These are phyloP conservation scores for Tonatia bakeri DNA, from an alignment of 2,113 vertebrate species.

Conservation along the genomic window DNA sequence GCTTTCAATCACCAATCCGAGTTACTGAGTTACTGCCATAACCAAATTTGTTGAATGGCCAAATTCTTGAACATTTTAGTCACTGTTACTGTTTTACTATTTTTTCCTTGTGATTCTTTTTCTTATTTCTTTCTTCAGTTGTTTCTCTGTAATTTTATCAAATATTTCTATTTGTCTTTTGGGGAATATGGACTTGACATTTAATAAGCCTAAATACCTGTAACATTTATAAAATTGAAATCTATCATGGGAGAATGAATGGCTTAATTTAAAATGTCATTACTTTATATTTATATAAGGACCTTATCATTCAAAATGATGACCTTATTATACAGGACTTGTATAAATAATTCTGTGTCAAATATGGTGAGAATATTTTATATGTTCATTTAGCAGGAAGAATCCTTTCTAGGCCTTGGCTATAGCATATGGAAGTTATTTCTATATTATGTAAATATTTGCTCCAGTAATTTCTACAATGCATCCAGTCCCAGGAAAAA, in stretches of 20 bases:
- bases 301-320: background rate
- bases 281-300: background rate
- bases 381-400: background rate
- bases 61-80: constrained; percentile 40
- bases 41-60: background rate
- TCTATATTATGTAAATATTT: background rate
- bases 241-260: background rate
- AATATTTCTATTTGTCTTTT: constrained; percentile 5
- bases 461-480: background rate
- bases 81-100: background rate
- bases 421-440: background rate
- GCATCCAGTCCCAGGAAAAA: background rate
- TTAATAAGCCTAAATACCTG: background rate
- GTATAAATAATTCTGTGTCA: background rate
- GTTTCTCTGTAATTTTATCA: background rate
- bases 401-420: background rate
- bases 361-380: background rate
- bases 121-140: background rate
- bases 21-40: background rate
- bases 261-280: background rate
- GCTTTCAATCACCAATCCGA: constrained; percentile 33
- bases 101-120: background rate
- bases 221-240: background rate
- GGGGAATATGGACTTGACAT: background rate
- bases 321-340: background rate